phyloP scores from a whole-genome alignment of 1,140 invertebrate genomes.

The Drosophila albomicans region DNA sequence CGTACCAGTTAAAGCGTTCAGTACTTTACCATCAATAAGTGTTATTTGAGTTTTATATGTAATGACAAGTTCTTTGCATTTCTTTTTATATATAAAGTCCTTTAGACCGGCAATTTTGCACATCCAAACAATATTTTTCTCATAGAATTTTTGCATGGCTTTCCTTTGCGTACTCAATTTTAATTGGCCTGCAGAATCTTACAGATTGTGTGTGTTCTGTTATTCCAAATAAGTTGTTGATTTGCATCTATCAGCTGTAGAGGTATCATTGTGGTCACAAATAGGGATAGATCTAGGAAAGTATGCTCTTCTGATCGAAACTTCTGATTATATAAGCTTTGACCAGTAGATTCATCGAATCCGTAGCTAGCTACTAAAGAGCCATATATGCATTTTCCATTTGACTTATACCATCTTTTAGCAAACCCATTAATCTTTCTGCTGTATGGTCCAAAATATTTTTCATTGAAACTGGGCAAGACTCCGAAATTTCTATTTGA shows the following conservation, averaged over 20 bases:
- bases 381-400: too few species aligned
- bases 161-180: slow-evolving; percentile 16
- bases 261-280: too few species aligned
- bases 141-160: neutral
- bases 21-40: slow-evolving; percentile 19
- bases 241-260: too few species aligned
- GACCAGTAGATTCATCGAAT: too few species aligned
- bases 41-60: neutral
- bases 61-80: neutral
- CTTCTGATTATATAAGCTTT: too few species aligned
- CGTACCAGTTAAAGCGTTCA: slow-evolving; percentile 30
- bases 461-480: too few species aligned
- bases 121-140: slow-evolving; percentile 15
- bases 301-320: too few species aligned
- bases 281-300: too few species aligned
- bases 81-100: neutral
- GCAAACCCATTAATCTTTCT: too few species aligned
- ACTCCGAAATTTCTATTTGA: neutral
- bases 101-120: slow-evolving; percentile 14
- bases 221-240: neutral
- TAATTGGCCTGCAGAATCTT: slow-evolving; percentile 11
- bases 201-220: slow-evolving; percentile 2
- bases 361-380: too few species aligned
- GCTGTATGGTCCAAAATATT: too few species aligned
- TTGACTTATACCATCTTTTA: too few species aligned